Conservation (phyloP, 2,888 invertebrate species). For the Epistrophella euchroma region DNA sequence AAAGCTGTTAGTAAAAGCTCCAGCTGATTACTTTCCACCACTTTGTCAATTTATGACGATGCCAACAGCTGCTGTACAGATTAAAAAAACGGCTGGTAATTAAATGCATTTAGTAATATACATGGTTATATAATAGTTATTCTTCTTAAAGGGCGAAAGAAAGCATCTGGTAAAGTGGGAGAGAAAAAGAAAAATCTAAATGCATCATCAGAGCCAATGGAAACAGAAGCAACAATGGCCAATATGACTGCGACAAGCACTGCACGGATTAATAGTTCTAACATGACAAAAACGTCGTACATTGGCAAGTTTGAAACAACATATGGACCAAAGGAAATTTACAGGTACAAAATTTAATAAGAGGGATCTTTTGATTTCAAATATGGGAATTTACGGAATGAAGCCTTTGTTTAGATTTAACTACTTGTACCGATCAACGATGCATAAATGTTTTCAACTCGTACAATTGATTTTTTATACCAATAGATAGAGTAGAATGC, state of each 20-base stretch:
- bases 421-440: too few species aligned
- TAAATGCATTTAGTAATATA: not conserved
- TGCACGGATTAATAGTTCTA: slow-evolving; percentile 75
- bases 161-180: slow-evolving; percentile 31
- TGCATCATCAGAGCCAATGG: slow-evolving; percentile 66
- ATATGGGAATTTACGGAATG: too few species aligned
- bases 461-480: too few species aligned
- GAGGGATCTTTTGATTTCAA: too few species aligned
- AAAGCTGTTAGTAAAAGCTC: slow-evolving; percentile 83
- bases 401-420: too few species aligned
- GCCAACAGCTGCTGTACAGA: slow-evolving; percentile 18
- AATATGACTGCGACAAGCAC: slow-evolving; percentile 78
- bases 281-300: slow-evolving; percentile 71
- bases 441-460: too few species aligned
- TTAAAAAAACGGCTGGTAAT: slow-evolving; percentile 71
- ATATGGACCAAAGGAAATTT: slow-evolving; percentile 81
- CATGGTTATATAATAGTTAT: not conserved
- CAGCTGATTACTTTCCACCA: slow-evolving; percentile 85
- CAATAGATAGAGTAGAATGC: too few species aligned
- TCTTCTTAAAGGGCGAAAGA: slow-evolving; percentile 36
- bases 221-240: slow-evolving; percentile 76
- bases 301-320: slow-evolving; percentile 78
- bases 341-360: slow-evolving; percentile 76
- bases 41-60: slow-evolving; percentile 83
- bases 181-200: slow-evolving; percentile 61